A percentile compares a stretch with the other conserved stretches of the same genome.
Evolutionary conservation across 2,797 vertebrate species (phyloP).

Genomic region (Argyrosomus regius): DNA sequence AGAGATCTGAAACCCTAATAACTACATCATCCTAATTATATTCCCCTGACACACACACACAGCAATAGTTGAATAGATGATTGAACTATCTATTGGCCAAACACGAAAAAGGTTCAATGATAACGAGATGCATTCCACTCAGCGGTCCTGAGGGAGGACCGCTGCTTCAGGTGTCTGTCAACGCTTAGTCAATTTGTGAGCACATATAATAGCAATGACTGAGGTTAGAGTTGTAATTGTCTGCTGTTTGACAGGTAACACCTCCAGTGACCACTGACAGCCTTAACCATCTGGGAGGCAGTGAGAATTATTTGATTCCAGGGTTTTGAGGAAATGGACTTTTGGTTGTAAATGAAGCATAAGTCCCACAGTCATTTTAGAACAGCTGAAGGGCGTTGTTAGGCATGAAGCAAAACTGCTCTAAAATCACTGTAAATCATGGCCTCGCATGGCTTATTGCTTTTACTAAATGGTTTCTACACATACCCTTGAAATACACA

Average conservation of each 20-base stretch:
- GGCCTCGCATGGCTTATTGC: no score
- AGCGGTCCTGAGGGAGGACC: neutral
- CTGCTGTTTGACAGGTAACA: constrained; percentile 12
- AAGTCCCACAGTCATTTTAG: neutral
- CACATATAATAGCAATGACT: neutral
- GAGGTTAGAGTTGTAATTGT: constrained; percentile 5
- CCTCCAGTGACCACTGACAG: neutral
- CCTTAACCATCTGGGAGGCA: neutral
- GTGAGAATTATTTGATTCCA: neutral
- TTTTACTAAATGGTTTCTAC: no score
- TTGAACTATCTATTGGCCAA: neutral
- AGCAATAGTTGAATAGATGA: neutral
- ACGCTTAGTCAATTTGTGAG: neutral
- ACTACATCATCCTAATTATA: constrained; percentile 51
- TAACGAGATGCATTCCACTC: neutral
- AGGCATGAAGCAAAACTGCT: no score
- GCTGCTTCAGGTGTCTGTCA: neutral
- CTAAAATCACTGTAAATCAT: no score
- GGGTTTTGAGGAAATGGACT: neutral
- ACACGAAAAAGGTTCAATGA: neutral
- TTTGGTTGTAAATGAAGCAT: neutral
- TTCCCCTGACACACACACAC: neutral
- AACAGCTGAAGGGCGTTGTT: no score
- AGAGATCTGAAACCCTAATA: constrained; percentile 38
- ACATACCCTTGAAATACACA: no score